Conservation (phyloP, 2,888 invertebrate species). For the Dasypolia templi region DNA sequence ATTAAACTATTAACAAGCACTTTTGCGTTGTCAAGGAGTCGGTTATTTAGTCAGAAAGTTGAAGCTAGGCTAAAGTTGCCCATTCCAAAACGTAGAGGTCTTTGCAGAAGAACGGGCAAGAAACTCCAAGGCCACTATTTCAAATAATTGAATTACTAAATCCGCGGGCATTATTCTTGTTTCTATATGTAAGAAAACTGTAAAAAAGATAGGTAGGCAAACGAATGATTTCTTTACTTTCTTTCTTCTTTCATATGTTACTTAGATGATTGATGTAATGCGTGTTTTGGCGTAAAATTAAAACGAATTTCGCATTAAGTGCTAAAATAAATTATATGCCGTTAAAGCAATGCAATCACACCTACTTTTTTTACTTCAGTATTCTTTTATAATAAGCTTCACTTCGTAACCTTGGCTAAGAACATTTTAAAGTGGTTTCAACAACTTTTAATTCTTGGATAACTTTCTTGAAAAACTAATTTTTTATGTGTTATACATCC, state of each 20-base stretch:
- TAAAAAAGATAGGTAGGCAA: not conserved
- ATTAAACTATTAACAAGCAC: not conserved
- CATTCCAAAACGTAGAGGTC: not conserved
- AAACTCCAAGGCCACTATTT: not conserved
- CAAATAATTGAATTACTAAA: not conserved
- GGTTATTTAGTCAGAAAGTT: not conserved
- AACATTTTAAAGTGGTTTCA: not conserved
- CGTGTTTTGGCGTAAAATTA: not conserved
- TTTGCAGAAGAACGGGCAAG: not conserved
- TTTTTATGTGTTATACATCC: not conserved
- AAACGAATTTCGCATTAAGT: too few relatives aligned
- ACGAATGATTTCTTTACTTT: not conserved
- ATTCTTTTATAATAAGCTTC: not conserved
- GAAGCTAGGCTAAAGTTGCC: not conserved
- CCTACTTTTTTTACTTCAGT: not conserved
- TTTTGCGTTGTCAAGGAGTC: not conserved
- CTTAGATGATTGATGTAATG: not conserved
- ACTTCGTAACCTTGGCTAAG: not conserved
- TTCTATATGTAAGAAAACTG: not conserved
- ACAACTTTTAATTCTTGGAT: not conserved
- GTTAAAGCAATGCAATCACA: too few relatives aligned
- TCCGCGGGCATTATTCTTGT: not conserved
- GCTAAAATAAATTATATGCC: not conserved
- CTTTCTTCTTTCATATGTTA: too few relatives aligned
- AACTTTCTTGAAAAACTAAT: not conserved